Base-by-base conservation (phyloP, 2,113 vertebrate species). In the Ceyx cyanopectus region DNA sequence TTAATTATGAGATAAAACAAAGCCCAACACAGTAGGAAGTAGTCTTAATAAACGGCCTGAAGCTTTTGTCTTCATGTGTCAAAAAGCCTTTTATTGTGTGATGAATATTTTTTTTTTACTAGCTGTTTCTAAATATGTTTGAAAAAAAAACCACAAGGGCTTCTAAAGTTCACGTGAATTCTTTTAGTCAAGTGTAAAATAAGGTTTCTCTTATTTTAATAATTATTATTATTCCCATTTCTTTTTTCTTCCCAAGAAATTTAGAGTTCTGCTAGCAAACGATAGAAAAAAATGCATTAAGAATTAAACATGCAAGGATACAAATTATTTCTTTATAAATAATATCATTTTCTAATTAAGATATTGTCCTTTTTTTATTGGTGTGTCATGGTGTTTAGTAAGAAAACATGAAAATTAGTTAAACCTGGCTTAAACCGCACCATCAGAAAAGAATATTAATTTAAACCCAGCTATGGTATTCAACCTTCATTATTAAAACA, bases 1-100 rank as follows among this genome's bases (percentile, higher is more conserved):
- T 98, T 98, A 98, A 98, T 98, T 98, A 98, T 89, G 90, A 97
- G 95, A 92, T 95, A 95, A 95, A 97, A 95, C 95, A 95, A 96
- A 97, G 97, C 96, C 91, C 93, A 93, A 85, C 97, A 95, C 96
- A 93, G 97, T 97, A 93, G 98, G 97, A 95, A 96, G 96, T 97
- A 97, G 14, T 97, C 97, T 96, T 97, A 97, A 97, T 98, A 97
- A 97, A 97, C 70, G 93, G 93, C 97, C 94, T 93, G 87, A 94
- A 96, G 96, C 95, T 95, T 97, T 97, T 97, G 96, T 97, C 97
- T 98, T 97, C 87, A 85, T 87, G 92, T 83, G 80, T 97, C 97
- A 95, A 96, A 97, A 95, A 94, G 60, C 82, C 92, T 97, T 94
- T 95, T 95, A 95, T 91, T 57, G 84, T 41, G 54, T 92, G 93